Evolutionary conservation across 2,113 vertebrate genomes (phyloP).

Genomic region (Nycticorax nycticorax): DNA sequence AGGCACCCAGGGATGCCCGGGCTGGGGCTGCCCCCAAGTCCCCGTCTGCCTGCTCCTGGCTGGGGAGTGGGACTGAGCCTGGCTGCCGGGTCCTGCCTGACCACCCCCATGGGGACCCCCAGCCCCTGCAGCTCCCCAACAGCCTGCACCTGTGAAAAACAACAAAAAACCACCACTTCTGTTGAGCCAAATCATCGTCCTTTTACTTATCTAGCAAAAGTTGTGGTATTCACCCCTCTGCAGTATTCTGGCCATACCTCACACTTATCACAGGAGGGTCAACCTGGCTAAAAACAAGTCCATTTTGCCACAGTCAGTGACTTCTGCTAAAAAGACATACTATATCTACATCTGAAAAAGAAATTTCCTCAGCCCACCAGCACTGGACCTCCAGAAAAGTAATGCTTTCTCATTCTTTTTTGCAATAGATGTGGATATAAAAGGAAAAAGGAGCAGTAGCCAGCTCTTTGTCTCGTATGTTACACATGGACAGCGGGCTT

Average conservation of each 20-base stretch:
- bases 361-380: background rate
- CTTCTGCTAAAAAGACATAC: background rate
- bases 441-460: background rate
- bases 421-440: background rate
- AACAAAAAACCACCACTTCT: background rate
- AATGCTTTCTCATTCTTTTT: background rate
- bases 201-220: background rate
- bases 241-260: background rate
- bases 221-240: background rate
- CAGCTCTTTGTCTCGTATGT: background rate
- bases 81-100: background rate
- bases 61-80: background rate
- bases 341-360: background rate
- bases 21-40: background rate
- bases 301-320: background rate
- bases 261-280: background rate
- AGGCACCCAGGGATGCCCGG: background rate
- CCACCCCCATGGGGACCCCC: background rate
- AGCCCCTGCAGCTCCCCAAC: background rate
- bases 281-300: background rate
- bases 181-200: background rate
- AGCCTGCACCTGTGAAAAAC: background rate
- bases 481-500: accelerated
- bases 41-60: background rate
- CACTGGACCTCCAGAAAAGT: background rate